phyloP scores from a whole-genome alignment of 2,113 vertebrate genomes.

The Microcebus ravelobensis region DNA sequence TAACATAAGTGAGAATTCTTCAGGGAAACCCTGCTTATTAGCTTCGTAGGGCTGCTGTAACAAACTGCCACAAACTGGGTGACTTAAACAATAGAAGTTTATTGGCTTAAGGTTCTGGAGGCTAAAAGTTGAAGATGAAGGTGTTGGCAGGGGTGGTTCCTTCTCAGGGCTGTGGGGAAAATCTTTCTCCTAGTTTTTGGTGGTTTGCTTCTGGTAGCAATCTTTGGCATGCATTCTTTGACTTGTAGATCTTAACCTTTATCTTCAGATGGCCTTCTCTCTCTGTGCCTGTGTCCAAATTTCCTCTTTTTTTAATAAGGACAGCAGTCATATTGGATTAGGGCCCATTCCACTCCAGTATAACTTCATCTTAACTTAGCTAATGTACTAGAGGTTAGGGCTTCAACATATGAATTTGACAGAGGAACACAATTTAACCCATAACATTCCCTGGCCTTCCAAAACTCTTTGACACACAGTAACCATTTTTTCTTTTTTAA shows the following conservation, averaged over 20 bases:
- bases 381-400: neutral
- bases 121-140: neutral
- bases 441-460: neutral
- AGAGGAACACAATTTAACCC: neutral
- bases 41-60: neutral
- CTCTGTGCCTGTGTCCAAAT: neutral
- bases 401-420: neutral
- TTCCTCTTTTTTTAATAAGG: neutral
- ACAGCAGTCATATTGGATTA: neutral
- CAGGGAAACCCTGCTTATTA: neutral
- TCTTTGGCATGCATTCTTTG: neutral
- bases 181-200: neutral
- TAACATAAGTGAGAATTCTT: slow-evolving; percentile 8
- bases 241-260: neutral
- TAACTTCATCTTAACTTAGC: neutral
- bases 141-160: neutral
- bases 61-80: neutral
- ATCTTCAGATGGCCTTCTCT: neutral
- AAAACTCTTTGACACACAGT: neutral
- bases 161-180: neutral
- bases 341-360: neutral
- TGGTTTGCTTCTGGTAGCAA: neutral
- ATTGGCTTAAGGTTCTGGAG: neutral
- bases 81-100: neutral
- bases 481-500: neutral